Evolutionary conservation across 37 sponge, comb jelly and placozoan species (phyloP).

Genomic region (Dysidea cf. avara): DNA sequence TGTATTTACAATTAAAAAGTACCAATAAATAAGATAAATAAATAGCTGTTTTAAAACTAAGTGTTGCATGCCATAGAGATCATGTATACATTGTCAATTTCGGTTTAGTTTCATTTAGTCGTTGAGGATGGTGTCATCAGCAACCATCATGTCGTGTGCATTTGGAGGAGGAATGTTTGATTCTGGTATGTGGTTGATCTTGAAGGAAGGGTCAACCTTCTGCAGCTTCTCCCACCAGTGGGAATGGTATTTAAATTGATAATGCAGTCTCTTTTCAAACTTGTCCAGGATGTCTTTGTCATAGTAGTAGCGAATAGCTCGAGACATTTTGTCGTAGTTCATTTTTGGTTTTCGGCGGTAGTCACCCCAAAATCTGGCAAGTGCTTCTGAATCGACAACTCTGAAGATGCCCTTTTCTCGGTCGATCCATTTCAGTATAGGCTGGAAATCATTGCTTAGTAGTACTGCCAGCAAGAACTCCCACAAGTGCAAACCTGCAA

Average conservation of each 20-base stretch:
- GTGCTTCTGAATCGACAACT: constrained; percentile 24
- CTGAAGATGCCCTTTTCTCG: constrained; percentile 21
- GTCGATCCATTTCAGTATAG: constrained; percentile 22
- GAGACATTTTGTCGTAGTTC: constrained; percentile 47
- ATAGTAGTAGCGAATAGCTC: constrained; percentile 40
- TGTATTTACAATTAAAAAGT: no score
- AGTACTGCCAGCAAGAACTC: constrained; percentile 28
- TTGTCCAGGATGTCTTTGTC: constrained; percentile 19
- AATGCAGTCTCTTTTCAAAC: constrained; percentile 8
- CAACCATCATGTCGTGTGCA: no score
- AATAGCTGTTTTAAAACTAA: no score
- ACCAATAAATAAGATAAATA: no score
- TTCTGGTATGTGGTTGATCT: not conserved
- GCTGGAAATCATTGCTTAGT: not conserved
- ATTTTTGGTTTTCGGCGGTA: constrained; percentile 12
- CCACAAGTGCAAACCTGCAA: constrained; percentile 30
- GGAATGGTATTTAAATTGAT: constrained; percentile 20
- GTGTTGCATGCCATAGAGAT: no score
- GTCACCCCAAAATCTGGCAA: constrained; percentile 33
- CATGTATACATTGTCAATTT: no score
- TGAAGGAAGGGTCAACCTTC: not conserved
- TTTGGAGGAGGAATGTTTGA: no score
- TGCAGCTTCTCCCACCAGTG: constrained; percentile 8
- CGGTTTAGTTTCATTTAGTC: no score
- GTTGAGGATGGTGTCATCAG: no score